Evolutionary conservation across 2,113 vertebrate species (phyloP), one percentile per base, ranked within the genome.

Genomic region (Lophura nycthemera): DNA sequence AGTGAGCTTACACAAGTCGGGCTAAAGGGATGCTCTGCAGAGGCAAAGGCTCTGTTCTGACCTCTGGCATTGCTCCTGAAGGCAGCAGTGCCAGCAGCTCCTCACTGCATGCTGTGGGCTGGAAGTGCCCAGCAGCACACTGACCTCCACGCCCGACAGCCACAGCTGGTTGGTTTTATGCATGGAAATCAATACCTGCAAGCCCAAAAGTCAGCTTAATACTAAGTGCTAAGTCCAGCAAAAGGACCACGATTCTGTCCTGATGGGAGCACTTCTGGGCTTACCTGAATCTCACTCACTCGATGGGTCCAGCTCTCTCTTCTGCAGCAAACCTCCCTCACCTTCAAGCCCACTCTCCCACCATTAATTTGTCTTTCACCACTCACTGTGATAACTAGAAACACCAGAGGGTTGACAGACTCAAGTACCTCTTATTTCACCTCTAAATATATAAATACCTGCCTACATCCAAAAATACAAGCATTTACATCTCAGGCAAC

Each of bases 271-370:
- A 16, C 38, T 80, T 73, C 61, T 22, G 36, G 24, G 25, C 50
- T n/a, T 29, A 40, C 10, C 40, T 13, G 22, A 83, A 45, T 1
- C 25, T 56, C 47, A 4, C 42, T 24, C 48, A n/a, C 0, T 0
- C 8, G 5, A 4, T 0, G 1, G 9, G 8, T 25, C 36, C 36
- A 40, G 13, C 38, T 9, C 34, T 36, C 15, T 6, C 8, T 1
- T 7, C 72, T 54, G 50, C 0, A 2, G 69, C 64, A 92, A 80
- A 69, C 8, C 66, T 56, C 38, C 16, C 15, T n/a, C 70, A 11
- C 7, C 72, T 59, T 57, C 70, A 13, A 15, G 57, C 19, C 73
- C 52, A 18, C 57, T 50, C 71, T 52, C 45, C 76, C 60, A 63
- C 48, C 64, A 27, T 24, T 40, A 2, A 34, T 50, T 56, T 57